Percentiles rank a stretch among this genome's conserved stretches.
Conservation (phyloP, 2,888 invertebrate genomes). For the Drosophila mayaguana region DNA sequence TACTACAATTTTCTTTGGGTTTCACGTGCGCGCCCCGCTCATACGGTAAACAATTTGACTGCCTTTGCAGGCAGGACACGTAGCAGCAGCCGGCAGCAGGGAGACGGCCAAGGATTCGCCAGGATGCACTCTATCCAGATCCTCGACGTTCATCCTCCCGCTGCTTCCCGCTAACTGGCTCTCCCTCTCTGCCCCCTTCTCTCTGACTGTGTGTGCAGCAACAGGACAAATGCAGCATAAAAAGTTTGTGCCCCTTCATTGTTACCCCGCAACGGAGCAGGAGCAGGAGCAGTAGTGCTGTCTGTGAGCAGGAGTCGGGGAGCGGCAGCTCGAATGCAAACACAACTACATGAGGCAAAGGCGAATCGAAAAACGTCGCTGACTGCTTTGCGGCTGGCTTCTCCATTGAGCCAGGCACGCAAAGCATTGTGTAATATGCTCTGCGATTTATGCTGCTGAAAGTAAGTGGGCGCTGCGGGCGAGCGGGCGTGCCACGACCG, state of each 20-base stretch:
- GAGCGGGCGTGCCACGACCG: constrained; percentile 10
- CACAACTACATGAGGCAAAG: constrained; percentile 41
- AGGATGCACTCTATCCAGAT: constrained; percentile 68
- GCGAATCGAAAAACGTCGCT: constrained; percentile 38
- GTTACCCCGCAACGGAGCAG: constrained; percentile 17
- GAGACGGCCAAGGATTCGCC: constrained; percentile 35
- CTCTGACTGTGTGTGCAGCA: constrained; percentile 50
- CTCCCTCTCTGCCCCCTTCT: not conserved
- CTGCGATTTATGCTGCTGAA: constrained; percentile 76
- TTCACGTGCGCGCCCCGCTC: constrained; percentile 73
- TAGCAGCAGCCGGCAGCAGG: constrained; percentile 48
- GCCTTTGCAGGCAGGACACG: constrained; percentile 76
- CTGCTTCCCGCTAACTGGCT: not conserved
- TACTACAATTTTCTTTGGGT: constrained; percentile 79
- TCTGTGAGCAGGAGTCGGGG: not conserved
- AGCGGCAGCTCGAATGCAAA: constrained; percentile 44
- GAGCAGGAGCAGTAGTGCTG: not conserved
- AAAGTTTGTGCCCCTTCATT: constrained; percentile 53
- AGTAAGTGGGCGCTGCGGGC: constrained; percentile 19
- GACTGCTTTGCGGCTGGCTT: constrained; percentile 36
- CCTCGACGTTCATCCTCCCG: not conserved
- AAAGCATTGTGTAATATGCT: constrained; percentile 79
- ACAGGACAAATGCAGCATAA: constrained; percentile 79
- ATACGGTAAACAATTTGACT: constrained; percentile 81
- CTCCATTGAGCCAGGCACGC: constrained; percentile 69